A percentile compares a stretch with the other conserved stretches of the same genome.
Evolutionary conservation across 2,113 vertebrate genomes (phyloP).

Genomic region (Colinus virginianus): DNA sequence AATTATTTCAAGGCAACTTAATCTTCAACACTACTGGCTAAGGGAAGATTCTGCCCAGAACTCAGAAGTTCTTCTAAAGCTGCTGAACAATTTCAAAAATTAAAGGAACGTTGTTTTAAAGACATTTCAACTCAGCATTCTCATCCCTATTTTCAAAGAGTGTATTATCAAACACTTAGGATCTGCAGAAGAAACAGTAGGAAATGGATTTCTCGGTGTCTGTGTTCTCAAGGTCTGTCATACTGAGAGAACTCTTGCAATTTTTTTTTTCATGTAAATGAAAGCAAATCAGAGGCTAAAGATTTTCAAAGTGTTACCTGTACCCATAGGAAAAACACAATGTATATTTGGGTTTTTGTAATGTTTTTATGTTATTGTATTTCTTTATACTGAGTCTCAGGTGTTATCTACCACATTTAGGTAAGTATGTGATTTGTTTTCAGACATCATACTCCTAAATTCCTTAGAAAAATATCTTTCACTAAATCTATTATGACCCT

Average conservation of each 20-base stretch:
- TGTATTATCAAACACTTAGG: neutral
- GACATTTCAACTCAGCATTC: neutral
- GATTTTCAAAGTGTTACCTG: constrained; percentile 7
- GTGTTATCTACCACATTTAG: neutral
- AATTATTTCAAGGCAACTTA: neutral
- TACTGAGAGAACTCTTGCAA: neutral
- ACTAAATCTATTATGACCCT: neutral
- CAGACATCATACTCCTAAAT: neutral
- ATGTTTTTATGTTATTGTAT: neutral
- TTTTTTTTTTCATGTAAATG: neutral
- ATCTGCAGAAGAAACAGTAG: neutral
- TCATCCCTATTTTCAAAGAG: neutral
- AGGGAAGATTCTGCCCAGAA: neutral
- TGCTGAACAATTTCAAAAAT: neutral
- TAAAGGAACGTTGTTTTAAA: neutral
- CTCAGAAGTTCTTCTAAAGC: neutral
- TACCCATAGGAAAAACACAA: neutral
- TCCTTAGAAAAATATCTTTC: constrained; percentile 21
- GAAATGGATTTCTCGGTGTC: neutral
- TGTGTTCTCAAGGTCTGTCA: neutral
- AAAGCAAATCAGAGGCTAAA: neutral
- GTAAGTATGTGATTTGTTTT: constrained; percentile 32
- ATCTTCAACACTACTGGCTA: neutral
- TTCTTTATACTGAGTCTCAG: neutral
- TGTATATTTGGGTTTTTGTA: neutral